Conservation (phyloP, 2,113 vertebrate species). For the Apteryx mantelli region DNA sequence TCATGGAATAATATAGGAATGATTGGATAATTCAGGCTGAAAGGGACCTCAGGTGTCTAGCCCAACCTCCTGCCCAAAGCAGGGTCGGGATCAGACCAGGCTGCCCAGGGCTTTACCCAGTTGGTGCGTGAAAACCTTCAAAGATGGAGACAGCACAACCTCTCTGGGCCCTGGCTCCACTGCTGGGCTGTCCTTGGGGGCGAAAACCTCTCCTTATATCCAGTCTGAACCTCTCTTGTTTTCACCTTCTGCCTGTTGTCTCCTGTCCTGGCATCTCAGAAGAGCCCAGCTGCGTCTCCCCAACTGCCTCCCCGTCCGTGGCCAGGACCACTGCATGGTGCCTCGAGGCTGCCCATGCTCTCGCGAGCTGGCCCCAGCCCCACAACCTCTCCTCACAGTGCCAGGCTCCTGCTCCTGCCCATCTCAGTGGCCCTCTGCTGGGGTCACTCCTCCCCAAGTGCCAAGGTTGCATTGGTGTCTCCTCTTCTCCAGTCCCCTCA, state of each 20-base stretch:
- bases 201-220: not conserved
- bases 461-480: not conserved
- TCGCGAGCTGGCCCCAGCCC: not conserved
- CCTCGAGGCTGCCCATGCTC: not conserved
- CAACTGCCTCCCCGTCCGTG: fast-evolving
- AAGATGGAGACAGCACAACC: fast-evolving
- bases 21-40: not conserved
- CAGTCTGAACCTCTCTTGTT: not conserved
- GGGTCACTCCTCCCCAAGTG: not conserved
- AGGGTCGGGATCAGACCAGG: not conserved
- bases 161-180: not conserved
- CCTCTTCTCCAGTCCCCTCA: not conserved
- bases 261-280: not conserved
- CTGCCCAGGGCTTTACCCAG: not conserved
- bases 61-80: not conserved
- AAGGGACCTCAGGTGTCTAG: not conserved
- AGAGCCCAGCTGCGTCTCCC: not conserved
- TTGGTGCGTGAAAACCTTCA: not conserved
- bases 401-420: not conserved
- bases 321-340: not conserved
- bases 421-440: fast-evolving
- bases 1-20: not conserved
- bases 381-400: not conserved
- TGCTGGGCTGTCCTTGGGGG: not conserved
- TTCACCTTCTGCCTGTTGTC: not conserved